phyloP scores from a whole-genome alignment of 2,113 vertebrate genomes.

The Erythrocercus mccallii region DNA sequence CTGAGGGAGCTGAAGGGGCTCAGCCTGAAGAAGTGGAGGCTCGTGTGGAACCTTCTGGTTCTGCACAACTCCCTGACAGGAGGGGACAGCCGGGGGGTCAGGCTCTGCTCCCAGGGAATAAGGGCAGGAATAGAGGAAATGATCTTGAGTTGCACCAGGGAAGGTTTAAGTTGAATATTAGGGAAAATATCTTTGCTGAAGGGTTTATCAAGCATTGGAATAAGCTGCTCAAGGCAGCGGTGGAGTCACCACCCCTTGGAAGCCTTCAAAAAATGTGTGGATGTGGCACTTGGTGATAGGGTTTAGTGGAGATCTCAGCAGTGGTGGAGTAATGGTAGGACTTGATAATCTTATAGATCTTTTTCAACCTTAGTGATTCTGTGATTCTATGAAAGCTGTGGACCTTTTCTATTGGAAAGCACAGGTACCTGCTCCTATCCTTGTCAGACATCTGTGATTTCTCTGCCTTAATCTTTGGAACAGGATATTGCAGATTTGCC shows the following conservation, averaged over 20 bases:
- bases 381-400: neutral
- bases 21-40: neutral
- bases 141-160: neutral
- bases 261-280: neutral
- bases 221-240: neutral
- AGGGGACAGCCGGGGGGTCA: fast-evolving
- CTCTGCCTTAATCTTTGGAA: neutral
- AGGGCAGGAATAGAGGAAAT: neutral
- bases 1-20: neutral
- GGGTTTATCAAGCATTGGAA: neutral
- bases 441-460: neutral
- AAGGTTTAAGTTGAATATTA: neutral
- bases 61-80: neutral
- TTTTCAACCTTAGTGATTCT: neutral
- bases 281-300: neutral
- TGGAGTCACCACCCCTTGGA: neutral
- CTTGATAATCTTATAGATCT: neutral
- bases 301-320: neutral
- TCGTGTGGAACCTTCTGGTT: neutral
- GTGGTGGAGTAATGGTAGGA: neutral
- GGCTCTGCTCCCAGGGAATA: neutral
- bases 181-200: neutral
- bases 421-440: neutral
- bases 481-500: neutral
- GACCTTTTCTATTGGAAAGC: neutral